Evolutionary conservation across 53 echinoderm and acorn worm species (phyloP).

Genomic region (Mesocentrotus franciscanus): DNA sequence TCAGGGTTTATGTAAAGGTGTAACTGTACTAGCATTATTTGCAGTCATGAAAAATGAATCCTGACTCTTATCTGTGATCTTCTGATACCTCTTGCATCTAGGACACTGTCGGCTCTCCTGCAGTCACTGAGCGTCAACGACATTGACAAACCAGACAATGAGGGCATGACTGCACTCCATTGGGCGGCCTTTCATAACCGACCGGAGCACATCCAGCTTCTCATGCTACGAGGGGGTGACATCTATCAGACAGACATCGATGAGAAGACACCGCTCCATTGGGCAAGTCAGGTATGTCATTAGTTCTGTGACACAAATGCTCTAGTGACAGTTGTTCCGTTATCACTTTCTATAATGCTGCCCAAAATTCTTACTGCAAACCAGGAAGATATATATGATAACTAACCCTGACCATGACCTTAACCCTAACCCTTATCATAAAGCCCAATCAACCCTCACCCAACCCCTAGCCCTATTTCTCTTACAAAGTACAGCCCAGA

Average conservation of each 20-base stretch:
- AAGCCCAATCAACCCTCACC: too few relatives aligned
- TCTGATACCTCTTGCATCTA: constrained; percentile 17
- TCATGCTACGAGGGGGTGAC: constrained; percentile 96
- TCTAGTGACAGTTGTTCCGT: too few relatives aligned
- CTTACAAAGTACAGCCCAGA: too few relatives aligned
- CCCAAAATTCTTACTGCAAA: too few relatives aligned
- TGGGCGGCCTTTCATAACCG: constrained; percentile 99
- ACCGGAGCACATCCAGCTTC: constrained; percentile 94
- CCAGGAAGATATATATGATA: too few relatives aligned
- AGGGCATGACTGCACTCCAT: constrained; percentile 98
- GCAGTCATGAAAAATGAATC: neutral
- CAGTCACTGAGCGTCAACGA: constrained; percentile 90
- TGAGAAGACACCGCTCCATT: constrained; percentile 95
- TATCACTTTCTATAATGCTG: too few relatives aligned
- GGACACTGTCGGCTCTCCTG: constrained; percentile 89
- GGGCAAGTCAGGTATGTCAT: constrained; percentile 93
- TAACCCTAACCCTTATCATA: too few relatives aligned
- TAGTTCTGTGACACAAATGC: neutral
- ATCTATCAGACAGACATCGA: constrained; percentile 91
- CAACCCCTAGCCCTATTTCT: too few relatives aligned
- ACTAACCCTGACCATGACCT: too few relatives aligned
- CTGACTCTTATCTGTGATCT: neutral
- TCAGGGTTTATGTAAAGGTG: too few relatives aligned
- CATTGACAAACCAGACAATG: constrained; percentile 94
- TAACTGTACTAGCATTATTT: neutral